phyloP scores from a whole-genome alignment of 2,888 invertebrate genomes.

The Dromius quadrimaculatus region DNA sequence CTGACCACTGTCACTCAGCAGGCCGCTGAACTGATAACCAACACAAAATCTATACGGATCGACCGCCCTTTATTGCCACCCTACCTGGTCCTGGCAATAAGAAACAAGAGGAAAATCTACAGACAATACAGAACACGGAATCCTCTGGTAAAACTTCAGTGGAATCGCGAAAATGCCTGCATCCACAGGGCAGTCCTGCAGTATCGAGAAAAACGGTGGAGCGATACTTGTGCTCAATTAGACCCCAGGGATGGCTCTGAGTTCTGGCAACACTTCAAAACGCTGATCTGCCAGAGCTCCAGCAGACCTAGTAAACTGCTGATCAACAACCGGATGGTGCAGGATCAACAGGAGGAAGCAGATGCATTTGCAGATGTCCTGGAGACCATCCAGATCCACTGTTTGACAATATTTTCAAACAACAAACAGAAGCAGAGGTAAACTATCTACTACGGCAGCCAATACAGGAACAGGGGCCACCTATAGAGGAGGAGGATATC shows the following conservation, averaged over 20 bases:
- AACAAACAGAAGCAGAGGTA: background rate
- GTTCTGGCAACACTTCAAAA: slow-evolving; percentile 5
- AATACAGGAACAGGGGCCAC: too few relatives aligned
- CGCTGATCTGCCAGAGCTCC: background rate
- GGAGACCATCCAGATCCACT: background rate
- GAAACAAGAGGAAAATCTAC: too few relatives aligned
- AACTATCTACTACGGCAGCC: too few relatives aligned
- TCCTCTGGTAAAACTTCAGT: background rate
- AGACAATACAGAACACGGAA: background rate
- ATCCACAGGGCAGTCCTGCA: background rate
- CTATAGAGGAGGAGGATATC: too few relatives aligned
- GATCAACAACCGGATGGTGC: background rate
- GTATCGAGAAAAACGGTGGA: background rate
- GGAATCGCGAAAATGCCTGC: background rate
- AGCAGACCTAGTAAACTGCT: background rate
- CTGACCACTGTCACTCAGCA: too few relatives aligned
- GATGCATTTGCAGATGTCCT: background rate
- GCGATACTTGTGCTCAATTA: background rate
- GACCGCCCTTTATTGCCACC: background rate
- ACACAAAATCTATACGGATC: too few relatives aligned
- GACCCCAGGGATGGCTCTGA: background rate
- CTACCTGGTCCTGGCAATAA: background rate
- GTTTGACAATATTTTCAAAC: background rate
- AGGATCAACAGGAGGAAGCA: background rate
- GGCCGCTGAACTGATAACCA: too few relatives aligned